These are phyloP conservation scores for Liopterus haemorrhoidalis DNA, from an alignment of 2,888 invertebrate genomes.

Conservation along the genomic window DNA sequence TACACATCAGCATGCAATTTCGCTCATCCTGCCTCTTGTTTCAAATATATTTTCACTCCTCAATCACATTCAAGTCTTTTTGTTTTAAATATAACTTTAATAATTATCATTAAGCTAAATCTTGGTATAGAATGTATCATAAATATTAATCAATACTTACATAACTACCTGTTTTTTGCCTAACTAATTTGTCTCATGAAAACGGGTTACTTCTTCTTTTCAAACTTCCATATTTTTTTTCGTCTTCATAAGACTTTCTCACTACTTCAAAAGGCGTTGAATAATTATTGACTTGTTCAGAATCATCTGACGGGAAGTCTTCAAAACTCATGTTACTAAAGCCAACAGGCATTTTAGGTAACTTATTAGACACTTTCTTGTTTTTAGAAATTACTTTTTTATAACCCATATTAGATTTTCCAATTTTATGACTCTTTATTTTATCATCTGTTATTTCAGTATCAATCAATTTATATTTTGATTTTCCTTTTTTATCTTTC, in stretches of 20 bases:
- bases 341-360: slow-evolving; percentile 47
- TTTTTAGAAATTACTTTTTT: slow-evolving; percentile 38
- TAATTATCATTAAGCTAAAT: no score
- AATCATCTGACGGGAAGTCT: slow-evolving; percentile 63
- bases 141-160: neutral
- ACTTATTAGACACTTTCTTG: slow-evolving; percentile 36
- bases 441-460: slow-evolving; percentile 44
- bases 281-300: slow-evolving; percentile 44
- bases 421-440: slow-evolving; percentile 38
- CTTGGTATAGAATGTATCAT: no score
- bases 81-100: no score
- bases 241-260: slow-evolving; percentile 47
- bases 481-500: slow-evolving; percentile 45
- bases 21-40: no score
- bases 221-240: slow-evolving; percentile 44
- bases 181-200: slow-evolving; percentile 42
- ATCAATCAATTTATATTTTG: slow-evolving; percentile 50
- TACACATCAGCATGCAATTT: no score
- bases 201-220: slow-evolving; percentile 52
- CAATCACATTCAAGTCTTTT: no score
- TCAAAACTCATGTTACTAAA: slow-evolving; percentile 73
- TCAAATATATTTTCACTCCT: no score
- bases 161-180: neutral
- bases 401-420: slow-evolving; percentile 29
- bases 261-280: slow-evolving; percentile 59